A percentile compares a stretch with the other conserved stretches of the same genome.
These are phyloP conservation scores for Pterois miles DNA, from an alignment of 2,797 vertebrate genomes.

Conservation along the genomic window DNA sequence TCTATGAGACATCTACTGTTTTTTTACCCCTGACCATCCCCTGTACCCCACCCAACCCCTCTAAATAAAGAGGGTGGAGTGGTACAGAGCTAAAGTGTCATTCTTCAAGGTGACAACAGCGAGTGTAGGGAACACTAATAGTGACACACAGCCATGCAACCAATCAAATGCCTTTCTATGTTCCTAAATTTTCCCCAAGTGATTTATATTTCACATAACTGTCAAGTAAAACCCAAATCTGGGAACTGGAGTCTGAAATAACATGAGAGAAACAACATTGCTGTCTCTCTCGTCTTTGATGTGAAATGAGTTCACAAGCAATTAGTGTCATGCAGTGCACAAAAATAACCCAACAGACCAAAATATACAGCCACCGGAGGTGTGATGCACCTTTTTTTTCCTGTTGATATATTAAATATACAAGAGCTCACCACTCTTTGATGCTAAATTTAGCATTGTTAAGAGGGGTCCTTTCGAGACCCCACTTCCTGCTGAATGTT, in stretches of 20 bases:
- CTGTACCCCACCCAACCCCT: too few relatives aligned
- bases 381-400: constrained; percentile 5
- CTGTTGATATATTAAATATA: constrained; percentile 42
- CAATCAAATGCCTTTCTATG: background rate
- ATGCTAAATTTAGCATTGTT: constrained; percentile 62
- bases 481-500: constrained; percentile 60
- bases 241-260: constrained; percentile 8
- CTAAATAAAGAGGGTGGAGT: background rate
- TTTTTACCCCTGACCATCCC: too few relatives aligned
- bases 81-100: background rate
- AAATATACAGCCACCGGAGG: background rate
- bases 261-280: background rate
- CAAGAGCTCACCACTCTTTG: constrained; percentile 30
- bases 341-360: constrained; percentile 12
- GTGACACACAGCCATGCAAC: background rate
- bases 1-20: too few relatives aligned
- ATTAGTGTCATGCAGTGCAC: background rate
- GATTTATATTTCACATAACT: constrained; percentile 5
- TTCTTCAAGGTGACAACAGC: background rate
- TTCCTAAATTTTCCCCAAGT: background rate
- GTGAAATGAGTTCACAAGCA: constrained; percentile 23
- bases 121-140: background rate
- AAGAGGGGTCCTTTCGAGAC: constrained; percentile 37
- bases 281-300: constrained; percentile 21
- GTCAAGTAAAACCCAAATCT: constrained; percentile 9